Evolutionary conservation across 2,797 vertebrate genomes (phyloP).

Genomic region (Alosa sapidissima): DNA sequence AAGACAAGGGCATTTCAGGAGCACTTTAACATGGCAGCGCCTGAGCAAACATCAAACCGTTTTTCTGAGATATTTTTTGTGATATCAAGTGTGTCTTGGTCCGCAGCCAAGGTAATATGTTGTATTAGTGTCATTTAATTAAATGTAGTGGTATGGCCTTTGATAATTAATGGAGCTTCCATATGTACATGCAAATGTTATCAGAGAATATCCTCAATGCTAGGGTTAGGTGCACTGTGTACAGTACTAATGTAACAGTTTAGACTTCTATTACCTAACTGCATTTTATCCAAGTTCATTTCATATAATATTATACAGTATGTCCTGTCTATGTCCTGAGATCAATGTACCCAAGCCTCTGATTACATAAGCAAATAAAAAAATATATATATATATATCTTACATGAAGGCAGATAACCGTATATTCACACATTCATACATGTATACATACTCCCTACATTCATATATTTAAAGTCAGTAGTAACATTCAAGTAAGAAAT

Average conservation of each 20-base stretch:
- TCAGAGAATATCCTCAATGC: neutral
- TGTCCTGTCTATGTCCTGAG: no score
- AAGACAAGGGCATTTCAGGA: neutral
- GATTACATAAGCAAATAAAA: no score
- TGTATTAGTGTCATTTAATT: constrained; percentile 12
- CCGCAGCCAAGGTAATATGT: neutral
- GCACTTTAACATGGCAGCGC: neutral
- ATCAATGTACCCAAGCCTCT: no score
- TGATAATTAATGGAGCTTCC: neutral
- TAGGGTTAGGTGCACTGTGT: neutral
- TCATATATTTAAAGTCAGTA: no score
- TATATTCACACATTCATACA: no score
- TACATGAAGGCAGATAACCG: no score
- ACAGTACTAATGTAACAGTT: neutral
- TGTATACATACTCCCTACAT: no score
- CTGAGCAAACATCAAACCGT: neutral
- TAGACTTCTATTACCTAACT: neutral
- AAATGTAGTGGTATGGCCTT: neutral
- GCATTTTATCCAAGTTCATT: no score
- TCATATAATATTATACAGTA: no score
- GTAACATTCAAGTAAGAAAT: no score
- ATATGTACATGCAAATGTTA: neutral
- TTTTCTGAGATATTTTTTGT: neutral
- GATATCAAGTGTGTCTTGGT: neutral
- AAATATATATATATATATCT: no score